Evolutionary conservation across 2,113 vertebrate species (phyloP).

Genomic region (Gnathonemus longibarbis): DNA sequence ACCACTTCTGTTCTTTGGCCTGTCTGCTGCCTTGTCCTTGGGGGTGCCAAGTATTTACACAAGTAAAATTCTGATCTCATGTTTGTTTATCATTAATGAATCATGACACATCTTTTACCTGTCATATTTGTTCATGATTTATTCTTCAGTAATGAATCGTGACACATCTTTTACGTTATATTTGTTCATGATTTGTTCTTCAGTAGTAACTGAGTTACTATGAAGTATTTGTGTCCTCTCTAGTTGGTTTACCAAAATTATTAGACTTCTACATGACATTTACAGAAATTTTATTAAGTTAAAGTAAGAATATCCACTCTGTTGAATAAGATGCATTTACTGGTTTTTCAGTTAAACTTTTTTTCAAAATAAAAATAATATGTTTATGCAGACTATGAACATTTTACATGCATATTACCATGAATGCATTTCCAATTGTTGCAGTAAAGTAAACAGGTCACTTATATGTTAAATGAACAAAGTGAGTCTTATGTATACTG

Average conservation of each 20-base stretch:
- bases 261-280: too few relatives aligned
- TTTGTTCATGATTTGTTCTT: too few relatives aligned
- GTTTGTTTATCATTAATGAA: too few relatives aligned
- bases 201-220: background rate
- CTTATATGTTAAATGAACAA: background rate
- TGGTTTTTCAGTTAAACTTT: background rate
- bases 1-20: too few relatives aligned
- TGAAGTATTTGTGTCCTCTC: background rate
- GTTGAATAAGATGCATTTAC: background rate
- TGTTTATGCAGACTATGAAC: background rate
- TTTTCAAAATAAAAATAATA: background rate
- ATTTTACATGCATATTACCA: background rate
- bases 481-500: background rate
- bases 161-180: background rate
- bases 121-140: too few relatives aligned
- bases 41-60: too few relatives aligned
- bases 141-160: too few relatives aligned
- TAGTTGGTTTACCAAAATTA: background rate
- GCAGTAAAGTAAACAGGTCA: background rate
- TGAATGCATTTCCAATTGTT: background rate
- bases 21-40: too few relatives aligned
- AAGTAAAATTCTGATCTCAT: too few relatives aligned
- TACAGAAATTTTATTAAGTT: too few relatives aligned
- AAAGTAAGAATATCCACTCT: background rate
- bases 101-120: too few relatives aligned